phyloP scores from a whole-genome alignment of 1,140 invertebrate genomes.

The Macrobrachium rosenbergii region DNA sequence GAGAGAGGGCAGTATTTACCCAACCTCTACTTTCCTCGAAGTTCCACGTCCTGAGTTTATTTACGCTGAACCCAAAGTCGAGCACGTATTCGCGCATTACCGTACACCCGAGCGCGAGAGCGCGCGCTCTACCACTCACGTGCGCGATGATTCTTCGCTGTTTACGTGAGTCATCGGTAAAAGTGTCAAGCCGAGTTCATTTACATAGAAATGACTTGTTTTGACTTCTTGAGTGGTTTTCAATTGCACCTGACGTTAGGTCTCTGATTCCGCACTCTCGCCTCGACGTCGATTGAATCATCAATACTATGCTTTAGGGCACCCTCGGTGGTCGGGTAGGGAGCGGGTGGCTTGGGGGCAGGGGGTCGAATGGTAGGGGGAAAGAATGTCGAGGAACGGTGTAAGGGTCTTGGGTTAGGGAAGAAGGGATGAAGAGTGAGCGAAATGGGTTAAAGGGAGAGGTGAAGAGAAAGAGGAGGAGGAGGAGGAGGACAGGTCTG shows the following conservation, averaged over 20 bases:
- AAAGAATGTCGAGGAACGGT: neutral
- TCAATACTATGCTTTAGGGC: slow-evolving; percentile 29
- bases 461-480: neutral
- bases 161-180: slow-evolving; percentile 19
- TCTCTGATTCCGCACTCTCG: neutral
- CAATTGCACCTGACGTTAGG: slow-evolving; percentile 42
- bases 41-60: too few relatives aligned
- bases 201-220: slow-evolving; percentile 59
- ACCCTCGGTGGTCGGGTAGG: neutral
- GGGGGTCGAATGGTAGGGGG: neutral
- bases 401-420: neutral
- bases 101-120: too few relatives aligned
- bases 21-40: too few relatives aligned
- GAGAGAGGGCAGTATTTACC: too few relatives aligned
- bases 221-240: slow-evolving; percentile 53
- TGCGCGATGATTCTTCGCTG: neutral
- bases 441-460: neutral
- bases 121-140: too few relatives aligned
- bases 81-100: too few relatives aligned
- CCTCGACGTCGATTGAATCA: neutral
- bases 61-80: too few relatives aligned
- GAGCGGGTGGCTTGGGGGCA: neutral
- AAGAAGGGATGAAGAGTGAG: neutral
- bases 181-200: slow-evolving; percentile 44
- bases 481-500: neutral